A percentile compares a stretch with the other conserved stretches of the same genome.
phyloP scores from a whole-genome alignment of 92 coral and sea anemone genomes.

The Blastomussa wellsi region DNA sequence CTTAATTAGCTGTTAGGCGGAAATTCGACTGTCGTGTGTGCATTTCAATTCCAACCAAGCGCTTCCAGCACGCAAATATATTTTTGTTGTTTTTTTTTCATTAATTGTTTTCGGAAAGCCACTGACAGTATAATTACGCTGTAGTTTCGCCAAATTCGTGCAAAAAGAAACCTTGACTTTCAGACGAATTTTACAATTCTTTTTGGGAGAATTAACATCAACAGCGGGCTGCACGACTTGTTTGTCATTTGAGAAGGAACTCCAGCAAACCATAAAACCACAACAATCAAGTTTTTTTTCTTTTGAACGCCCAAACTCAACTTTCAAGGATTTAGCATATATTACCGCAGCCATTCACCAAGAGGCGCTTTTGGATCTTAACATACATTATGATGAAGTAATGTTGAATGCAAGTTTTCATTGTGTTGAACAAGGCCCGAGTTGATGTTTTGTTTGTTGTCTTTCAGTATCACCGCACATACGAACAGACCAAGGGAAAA shows the following conservation, averaged over 20 bases:
- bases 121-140: neutral
- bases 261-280: neutral
- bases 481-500: slow-evolving; percentile 72
- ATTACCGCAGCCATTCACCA: neutral
- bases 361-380: neutral
- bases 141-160: neutral
- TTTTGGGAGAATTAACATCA: neutral
- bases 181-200: neutral
- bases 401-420: neutral
- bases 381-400: too few relatives aligned
- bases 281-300: neutral
- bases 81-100: slow-evolving; percentile 1
- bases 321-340: neutral
- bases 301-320: neutral
- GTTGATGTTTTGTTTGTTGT: neutral
- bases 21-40: slow-evolving; percentile 16
- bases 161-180: neutral
- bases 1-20: neutral
- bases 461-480: slow-evolving; percentile 63
- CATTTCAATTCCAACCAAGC: neutral
- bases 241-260: slow-evolving; percentile 30
- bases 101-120: slow-evolving; percentile 8
- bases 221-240: neutral
- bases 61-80: slow-evolving; percentile 35
- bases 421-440: slow-evolving; percentile 11